Evolutionary conservation across 1,140 invertebrate genomes (phyloP), one percentile per base, ranked within the genome.

Genomic region (Zelostemma sp.): DNA sequence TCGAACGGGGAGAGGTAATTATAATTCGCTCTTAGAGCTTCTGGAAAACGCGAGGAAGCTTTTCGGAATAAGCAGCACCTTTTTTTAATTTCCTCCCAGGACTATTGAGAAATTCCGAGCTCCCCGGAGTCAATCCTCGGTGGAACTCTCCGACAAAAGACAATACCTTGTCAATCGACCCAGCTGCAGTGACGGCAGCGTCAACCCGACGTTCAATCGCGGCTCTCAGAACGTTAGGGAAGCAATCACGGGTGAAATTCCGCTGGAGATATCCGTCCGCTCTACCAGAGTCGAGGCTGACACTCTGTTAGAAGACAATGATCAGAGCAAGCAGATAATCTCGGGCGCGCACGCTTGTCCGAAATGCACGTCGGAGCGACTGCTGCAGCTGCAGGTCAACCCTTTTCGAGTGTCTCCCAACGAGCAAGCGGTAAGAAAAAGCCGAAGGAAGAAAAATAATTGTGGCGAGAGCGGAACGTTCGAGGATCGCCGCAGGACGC

Each of bases 341-440:
- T 25, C 21, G 21, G 6, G 16, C 17, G 45, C 50, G 12, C 79
- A 80, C 38, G 73, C 73, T 3, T 80, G 79, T 60, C 49, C 67
- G 0, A 78, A 80, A 38, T 80, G 78, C 31, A 77, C 72, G 9
- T 70, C 79, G 16, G 76, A 78, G 21, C 66, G 56, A 11, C 31
- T 67, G 40, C 63, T 79, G 0, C 65, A 63, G 6, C 57, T 70
- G n/a, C 73, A 72, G 8, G 41, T 77, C 8, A 74, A 80, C 55
- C 79, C 79, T 1, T 80, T 78, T 48, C 66, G 73, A n/a, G 59
- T 69, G 0, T 18, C 50, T 12, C 14, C 1, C 14, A 14, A 5
- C 1, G 25, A 41, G 16, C n/a, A 16, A 6, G 16, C 2, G 1
- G 1, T 12, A 3, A 1, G 21, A 17, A 41, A 47, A 15, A 17